Evolutionary conservation across 2,113 vertebrate species (phyloP), one percentile per base, ranked within the genome.

Genomic region (Gymnarchus niloticus): DNA sequence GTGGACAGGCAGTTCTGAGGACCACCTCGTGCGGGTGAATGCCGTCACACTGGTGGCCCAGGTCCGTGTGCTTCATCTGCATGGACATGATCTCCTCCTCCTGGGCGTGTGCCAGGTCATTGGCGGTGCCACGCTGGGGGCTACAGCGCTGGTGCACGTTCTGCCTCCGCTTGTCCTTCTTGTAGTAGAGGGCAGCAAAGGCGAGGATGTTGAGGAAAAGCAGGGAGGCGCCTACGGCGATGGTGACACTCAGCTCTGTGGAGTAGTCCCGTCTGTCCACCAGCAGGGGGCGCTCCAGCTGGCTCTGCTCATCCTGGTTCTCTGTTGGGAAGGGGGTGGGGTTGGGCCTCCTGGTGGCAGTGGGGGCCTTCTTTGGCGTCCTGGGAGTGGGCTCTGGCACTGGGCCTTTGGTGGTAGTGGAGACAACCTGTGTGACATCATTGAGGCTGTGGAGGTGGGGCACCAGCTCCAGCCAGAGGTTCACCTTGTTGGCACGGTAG

Each of bases 391-490:
- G 95, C 88, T 99, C 97, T 0, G 97, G 95, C 0, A 96, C 97
- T 83, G 98, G 97, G 93, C 97, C 97, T 91, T 97, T 97, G 87
- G 97, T 98, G 91, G 98, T 99, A 82, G 96, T 97, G 89, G 98
- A 99, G 37, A 97, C 97, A 91, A 99, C 99, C 89, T 99, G 97
- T 93, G 99, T 99, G 96, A 99, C 98, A 84, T 99, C 98, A 0
- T 99, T 97, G 87, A 99, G 95, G 92, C 99, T 99, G 93, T 99
- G 99, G 56, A 99, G 95, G 89, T 99, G 98, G 37, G 98, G 98
- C 78, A 99, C 98, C 91, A 99, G 93, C 90, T 99, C 97, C 91
- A 98, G 98, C 98, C 98, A 99, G 92, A 99, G 98, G 88, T 98
- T 98, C 87, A 99, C 98, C 91, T 99, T 99, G 65, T 97, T 99